Conservation (phyloP, 2,888 invertebrate genomes). For the Zhuqinia jingwanae region DNA sequence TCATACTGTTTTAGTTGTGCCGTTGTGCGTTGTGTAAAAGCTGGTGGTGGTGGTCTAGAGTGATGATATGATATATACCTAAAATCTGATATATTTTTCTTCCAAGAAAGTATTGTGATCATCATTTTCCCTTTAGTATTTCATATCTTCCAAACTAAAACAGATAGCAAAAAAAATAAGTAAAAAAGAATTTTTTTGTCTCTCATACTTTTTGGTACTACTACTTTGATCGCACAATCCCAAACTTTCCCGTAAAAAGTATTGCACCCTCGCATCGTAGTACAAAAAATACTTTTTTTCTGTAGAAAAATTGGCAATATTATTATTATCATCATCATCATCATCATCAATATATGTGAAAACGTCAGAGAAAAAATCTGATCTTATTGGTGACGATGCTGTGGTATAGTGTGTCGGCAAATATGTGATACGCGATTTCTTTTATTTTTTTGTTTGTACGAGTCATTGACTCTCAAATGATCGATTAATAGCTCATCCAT, state of each 20-base stretch:
- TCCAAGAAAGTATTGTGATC: not conserved
- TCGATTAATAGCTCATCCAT: constrained; percentile 71
- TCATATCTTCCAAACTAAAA: not conserved
- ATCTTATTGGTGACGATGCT: not conserved
- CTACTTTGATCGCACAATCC: not conserved
- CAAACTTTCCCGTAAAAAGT: not conserved
- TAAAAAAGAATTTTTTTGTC: too few species aligned
- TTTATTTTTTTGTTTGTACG: constrained; percentile 51
- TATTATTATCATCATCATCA: not conserved
- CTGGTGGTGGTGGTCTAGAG: too few species aligned
- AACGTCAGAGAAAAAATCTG: not conserved
- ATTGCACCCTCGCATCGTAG: not conserved
- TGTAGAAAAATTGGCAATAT: constrained; percentile 22
- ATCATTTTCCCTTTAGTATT: constrained; percentile 40
- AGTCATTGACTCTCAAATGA: constrained; percentile 71
- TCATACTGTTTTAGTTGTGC: not conserved
- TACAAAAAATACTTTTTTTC: not conserved
- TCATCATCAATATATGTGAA: too few species aligned
- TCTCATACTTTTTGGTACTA: not conserved
- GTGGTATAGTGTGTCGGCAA: not conserved
- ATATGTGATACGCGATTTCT: not conserved
- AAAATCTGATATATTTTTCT: too few species aligned
- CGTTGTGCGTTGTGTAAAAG: too few species aligned
- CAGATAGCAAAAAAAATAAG: not conserved
- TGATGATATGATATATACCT: too few species aligned